These are phyloP conservation scores for Monochamus alternatus DNA, from an alignment of 2,888 invertebrate genomes.

Conservation along the genomic window DNA sequence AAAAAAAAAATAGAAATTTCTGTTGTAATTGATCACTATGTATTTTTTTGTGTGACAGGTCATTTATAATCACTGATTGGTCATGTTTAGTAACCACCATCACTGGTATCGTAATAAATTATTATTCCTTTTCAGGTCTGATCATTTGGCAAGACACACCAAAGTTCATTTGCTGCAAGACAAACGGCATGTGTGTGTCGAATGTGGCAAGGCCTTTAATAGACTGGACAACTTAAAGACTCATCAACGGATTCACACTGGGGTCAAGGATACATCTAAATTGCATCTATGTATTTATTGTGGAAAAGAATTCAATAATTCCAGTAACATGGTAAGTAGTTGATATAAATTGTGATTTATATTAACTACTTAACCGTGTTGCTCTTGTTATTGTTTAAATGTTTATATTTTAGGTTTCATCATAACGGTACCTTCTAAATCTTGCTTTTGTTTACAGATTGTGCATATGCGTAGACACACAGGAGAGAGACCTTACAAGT, in stretches of 20 bases:
- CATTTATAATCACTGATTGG: too few species aligned
- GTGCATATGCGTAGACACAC: constrained; percentile 71
- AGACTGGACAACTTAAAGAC: constrained; percentile 71
- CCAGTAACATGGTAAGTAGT: constrained; percentile 70
- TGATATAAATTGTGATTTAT: constrained; percentile 47
- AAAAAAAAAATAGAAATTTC: too few species aligned
- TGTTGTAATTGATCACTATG: too few species aligned
- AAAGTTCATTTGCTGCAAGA: constrained; percentile 74
- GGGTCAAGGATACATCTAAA: constrained; percentile 68
- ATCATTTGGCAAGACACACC: constrained; percentile 78
- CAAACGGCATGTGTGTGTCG: constrained; percentile 74
- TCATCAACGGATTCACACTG: constrained; percentile 69
- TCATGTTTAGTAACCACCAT: too few species aligned
- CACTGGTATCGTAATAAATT: background rate
- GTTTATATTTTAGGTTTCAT: background rate
- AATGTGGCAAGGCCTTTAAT: constrained; percentile 78
- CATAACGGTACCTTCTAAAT: background rate
- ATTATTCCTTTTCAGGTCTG: constrained; percentile 72
- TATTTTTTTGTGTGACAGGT: too few species aligned
- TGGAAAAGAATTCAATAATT: constrained; percentile 71
- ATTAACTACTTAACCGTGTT: constrained; percentile 52
- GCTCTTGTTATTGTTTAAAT: constrained; percentile 47
- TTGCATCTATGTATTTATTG: constrained; percentile 70
- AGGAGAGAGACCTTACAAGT: constrained; percentile 70
- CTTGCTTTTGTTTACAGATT: constrained; percentile 63